Evolutionary conservation across 2,888 invertebrate species (phyloP), one percentile per base, ranked within the genome.

Genomic region (Parnassius glacialis): DNA sequence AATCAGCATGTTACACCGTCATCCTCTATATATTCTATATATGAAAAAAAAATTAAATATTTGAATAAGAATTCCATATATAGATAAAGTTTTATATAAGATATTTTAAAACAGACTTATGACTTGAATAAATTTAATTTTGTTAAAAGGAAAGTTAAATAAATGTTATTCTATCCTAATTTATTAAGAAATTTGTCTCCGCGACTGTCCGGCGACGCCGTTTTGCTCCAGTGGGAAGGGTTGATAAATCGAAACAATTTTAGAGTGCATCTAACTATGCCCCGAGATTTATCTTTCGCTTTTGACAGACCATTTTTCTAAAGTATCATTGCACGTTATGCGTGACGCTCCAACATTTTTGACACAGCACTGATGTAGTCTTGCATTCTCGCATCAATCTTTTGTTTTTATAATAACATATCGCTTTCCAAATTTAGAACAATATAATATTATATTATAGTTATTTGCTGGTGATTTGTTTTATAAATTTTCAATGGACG

Each of bases 171-270:
- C 10, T 48, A 16, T 48, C 10, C 48, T 5, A 48, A 13, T 13
- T 13, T 48, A 11, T 13, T 48, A 3, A 20, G 66, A 20, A 65
- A 67, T 65, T 74, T 72, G 62, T 71, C 45, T 54, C 2, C 59
- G 2, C 65, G 67, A 71, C 68, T 66, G 75, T 85, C 76, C 80
- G 55, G 51, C 62, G 64, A 64, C 73, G 72, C 67, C 74, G 85
- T 86, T 82, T 86, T 79, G 87, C 80, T 83, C 78, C 74, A 81
- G 69, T 75, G 71, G 80, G 78, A 87, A 88, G 88, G 89, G 89
- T 87, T 88, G 85, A 81, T 83, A 81, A 78, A 87, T 83, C 80
- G 81, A 79, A 83, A 87, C 86, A 84, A 84, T 86, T 85, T 84
- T 71, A 74, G 78, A 86, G 83, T 85, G 87, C 86, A 86, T 83